These are phyloP conservation scores for Sisor rabdophorus DNA, from an alignment of 2,113 vertebrate genomes.

Conservation along the genomic window DNA sequence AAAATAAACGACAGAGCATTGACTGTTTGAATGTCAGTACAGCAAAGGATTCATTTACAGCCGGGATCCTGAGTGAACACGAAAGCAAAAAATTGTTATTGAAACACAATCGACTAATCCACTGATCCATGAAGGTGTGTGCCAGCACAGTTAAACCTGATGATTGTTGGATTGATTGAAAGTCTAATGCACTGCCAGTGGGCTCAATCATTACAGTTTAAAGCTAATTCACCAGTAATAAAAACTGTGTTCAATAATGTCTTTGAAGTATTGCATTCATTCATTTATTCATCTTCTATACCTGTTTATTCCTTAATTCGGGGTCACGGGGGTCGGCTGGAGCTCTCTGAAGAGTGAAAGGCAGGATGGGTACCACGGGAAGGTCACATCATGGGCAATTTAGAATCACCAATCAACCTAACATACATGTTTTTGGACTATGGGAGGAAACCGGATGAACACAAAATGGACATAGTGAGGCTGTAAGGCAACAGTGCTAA, in stretches of 20 bases:
- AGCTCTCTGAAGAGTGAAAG: too few relatives aligned
- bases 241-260: not conserved
- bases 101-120: constrained; percentile 15
- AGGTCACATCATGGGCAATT: too few relatives aligned
- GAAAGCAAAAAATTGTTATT: not conserved
- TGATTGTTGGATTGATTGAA: constrained; percentile 23
- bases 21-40: not conserved
- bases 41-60: not conserved
- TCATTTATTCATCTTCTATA: not conserved
- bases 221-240: not conserved
- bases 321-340: too few relatives aligned
- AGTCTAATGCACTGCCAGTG: constrained; percentile 4
- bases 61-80: not conserved
- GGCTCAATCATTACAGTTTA: constrained; percentile 17
- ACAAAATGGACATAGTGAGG: too few relatives aligned
- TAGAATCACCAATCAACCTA: too few relatives aligned
- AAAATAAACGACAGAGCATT: not conserved
- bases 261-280: not conserved
- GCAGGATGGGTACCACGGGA: too few relatives aligned
- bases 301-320: too few relatives aligned
- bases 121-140: constrained; percentile 6
- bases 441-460: too few relatives aligned
- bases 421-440: too few relatives aligned
- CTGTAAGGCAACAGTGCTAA: too few relatives aligned
- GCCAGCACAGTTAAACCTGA: not conserved